phyloP scores from a whole-genome alignment of 2,888 invertebrate species.

The Euclidia mi region DNA sequence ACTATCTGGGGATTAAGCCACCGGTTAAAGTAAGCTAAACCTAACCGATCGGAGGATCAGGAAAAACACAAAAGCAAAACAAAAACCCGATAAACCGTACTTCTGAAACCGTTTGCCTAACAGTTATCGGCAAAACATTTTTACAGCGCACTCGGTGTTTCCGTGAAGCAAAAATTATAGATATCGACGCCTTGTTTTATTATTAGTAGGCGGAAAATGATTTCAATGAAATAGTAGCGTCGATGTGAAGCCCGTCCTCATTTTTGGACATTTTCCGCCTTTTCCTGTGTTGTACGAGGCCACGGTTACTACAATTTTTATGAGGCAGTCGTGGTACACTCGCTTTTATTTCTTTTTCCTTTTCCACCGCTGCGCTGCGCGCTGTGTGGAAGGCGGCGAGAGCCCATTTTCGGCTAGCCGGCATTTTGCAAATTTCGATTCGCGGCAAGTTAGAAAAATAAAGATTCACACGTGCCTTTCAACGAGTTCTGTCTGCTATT shows the following conservation, averaged over 20 bases:
- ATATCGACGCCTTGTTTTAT: slow-evolving; percentile 25
- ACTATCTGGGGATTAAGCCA: not conserved
- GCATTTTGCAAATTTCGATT: slow-evolving; percentile 76
- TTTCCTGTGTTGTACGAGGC: slow-evolving; percentile 64
- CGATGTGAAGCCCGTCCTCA: slow-evolving; percentile 52
- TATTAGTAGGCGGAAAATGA: slow-evolving; percentile 31
- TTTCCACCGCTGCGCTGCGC: slow-evolving; percentile 65
- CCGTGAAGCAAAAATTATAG: slow-evolving; percentile 29
- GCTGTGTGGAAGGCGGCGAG: slow-evolving; percentile 71
- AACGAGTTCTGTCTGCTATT: slow-evolving; percentile 37
- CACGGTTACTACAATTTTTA: slow-evolving; percentile 79
- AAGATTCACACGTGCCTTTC: slow-evolving; percentile 67
- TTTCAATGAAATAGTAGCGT: slow-evolving; percentile 40
- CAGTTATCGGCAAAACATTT: slow-evolving; percentile 15
- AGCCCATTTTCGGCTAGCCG: slow-evolving; percentile 76
- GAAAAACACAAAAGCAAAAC: slow-evolving; percentile 3
- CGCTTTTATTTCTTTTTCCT: slow-evolving; percentile 67
- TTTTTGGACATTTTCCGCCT: slow-evolving; percentile 71
- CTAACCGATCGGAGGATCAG: slow-evolving; percentile 1
- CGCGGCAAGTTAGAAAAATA: slow-evolving; percentile 70
- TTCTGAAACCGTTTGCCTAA: slow-evolving; percentile 21
- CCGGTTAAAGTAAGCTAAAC: slow-evolving; percentile 19
- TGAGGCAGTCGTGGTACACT: slow-evolving; percentile 70
- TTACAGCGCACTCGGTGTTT: slow-evolving; percentile 24
- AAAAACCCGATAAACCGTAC: slow-evolving; percentile 18